Percentiles rank a stretch among this genome's conserved stretches.
Conservation (phyloP, 2,797 vertebrate genomes). For the Todus mexicanus region DNA sequence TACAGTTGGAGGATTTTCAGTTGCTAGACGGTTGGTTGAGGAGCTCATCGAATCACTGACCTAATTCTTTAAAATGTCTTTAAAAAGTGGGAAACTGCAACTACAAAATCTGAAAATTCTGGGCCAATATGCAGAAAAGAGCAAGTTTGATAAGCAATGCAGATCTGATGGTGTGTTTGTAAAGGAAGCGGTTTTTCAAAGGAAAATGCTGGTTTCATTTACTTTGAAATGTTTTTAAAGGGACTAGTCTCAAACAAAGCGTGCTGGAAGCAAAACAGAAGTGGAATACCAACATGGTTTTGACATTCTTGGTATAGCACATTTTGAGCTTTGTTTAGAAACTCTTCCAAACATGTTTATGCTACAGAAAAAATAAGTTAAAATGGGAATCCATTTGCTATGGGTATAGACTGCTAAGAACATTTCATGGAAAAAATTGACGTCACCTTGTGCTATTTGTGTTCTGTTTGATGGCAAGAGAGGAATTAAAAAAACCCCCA, state of each 20-base stretch:
- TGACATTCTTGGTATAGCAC: background rate
- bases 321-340: background rate
- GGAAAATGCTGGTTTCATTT: background rate
- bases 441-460: background rate
- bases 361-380: background rate
- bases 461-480: background rate
- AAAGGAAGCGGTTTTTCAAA: background rate
- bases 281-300: background rate
- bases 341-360: background rate
- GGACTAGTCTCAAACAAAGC: conserved; percentile 11
- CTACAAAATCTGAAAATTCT: background rate
- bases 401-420: background rate
- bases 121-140: background rate
- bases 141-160: background rate
- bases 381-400: background rate
- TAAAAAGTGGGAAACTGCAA: background rate
- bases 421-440: background rate
- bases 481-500: background rate
- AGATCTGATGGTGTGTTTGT: background rate
- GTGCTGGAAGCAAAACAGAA: background rate
- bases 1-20: background rate
- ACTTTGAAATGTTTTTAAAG: background rate
- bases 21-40: background rate
- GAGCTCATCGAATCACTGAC: background rate
- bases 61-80: conserved; percentile 21